Percentiles rank a stretch among this genome's conserved stretches.
Conservation (phyloP, 1,140 invertebrate genomes). For the Papilio aristodemus region DNA sequence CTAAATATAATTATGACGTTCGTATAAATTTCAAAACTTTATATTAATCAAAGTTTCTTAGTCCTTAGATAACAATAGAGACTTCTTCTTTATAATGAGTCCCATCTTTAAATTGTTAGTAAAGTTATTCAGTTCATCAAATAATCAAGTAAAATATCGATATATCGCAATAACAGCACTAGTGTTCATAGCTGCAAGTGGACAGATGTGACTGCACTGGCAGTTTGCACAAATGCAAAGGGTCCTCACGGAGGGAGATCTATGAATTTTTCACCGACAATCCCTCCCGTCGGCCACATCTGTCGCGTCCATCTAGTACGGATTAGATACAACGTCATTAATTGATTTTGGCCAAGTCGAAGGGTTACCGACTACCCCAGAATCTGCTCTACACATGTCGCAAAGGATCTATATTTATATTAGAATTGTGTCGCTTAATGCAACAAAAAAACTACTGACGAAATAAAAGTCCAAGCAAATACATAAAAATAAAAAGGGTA, state of each 20-base stretch:
- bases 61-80: too few species aligned
- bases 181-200: constrained; percentile 49
- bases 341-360: constrained; percentile 66
- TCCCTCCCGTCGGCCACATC: constrained; percentile 73
- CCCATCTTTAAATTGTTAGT: too few species aligned
- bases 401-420: constrained; percentile 28
- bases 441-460: neutral
- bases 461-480: too few species aligned
- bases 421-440: constrained; percentile 1
- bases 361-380: constrained; percentile 61
- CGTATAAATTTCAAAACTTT: too few species aligned
- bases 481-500: neutral
- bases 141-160: neutral
- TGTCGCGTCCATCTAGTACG: constrained; percentile 62
- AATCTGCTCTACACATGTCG: constrained; percentile 56
- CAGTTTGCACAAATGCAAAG: constrained; percentile 75
- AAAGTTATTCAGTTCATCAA: too few species aligned
- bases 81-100: too few species aligned
- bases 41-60: too few species aligned
- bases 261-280: constrained; percentile 60
- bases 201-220: constrained; percentile 71
- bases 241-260: constrained; percentile 65
- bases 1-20: neutral
- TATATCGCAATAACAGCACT: constrained; percentile 9
- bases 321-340: constrained; percentile 75